Evolutionary conservation across 2,797 vertebrate genomes (phyloP), one percentile per base, ranked within the genome.

Genomic region (Orientallactaga sibirica): DNA sequence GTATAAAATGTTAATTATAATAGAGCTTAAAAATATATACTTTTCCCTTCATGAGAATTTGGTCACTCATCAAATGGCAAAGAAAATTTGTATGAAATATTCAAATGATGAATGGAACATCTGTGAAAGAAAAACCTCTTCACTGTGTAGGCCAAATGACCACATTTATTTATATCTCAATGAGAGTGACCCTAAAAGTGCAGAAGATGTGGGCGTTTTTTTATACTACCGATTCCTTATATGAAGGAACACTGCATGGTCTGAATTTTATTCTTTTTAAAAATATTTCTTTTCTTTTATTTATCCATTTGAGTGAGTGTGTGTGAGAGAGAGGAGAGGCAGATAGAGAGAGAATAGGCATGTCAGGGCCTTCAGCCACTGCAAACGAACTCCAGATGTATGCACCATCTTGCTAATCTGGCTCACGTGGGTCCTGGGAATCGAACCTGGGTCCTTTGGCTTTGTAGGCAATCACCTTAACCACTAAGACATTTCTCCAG

Each of bases 111-210:
- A 97, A 98, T 97, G 98, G 98, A 98, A 97, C 97, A 95, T 95
- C 96, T 96, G 98, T 98, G 98, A 98, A 98, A 98, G 97, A 96
- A 97, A 98, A 98, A 97, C 94, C 96, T 93, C 66, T n/a, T 93
- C 95, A 94, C 33, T 97, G 98, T 98, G 86, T 98, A 98, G 98
- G 97, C 98, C 98, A 98, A 98, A 97, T 61, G 97, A 95, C 97
- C 96, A 96, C 98, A 98, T 98, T 98, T 99, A 98, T 99, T 99
- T 99, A 98, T 98, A 98, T 98, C 98, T 98, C 75, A 64, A 86
- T 98, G 98, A 98, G 97, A 98, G 97, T 98, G 98, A 98, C 98
- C 98, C 96, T 98, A 96, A 66, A 96, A 94, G 96, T 97, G 97
- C 94, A 98, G 97, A 98, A 98, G 98, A 98, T 94, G 96, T 95